Base-by-base conservation (phyloP, 1,140 invertebrate genomes). In the Ostrea edulis region DNA sequence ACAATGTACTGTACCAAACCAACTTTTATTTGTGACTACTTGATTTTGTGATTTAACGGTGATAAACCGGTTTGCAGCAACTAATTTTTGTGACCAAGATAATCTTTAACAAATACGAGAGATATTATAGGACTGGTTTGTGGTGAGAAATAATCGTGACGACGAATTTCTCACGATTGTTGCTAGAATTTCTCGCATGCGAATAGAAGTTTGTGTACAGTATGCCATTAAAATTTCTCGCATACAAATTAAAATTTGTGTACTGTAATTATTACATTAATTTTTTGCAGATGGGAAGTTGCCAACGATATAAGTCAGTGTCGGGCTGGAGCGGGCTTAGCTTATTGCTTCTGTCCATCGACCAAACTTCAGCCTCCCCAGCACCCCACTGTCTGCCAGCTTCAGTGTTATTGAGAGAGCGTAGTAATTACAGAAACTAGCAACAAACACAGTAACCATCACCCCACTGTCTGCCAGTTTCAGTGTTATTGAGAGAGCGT, bases 251-350 rank as follows among this genome's bases (percentile, higher is more conserved):
- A n/a, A 17, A 17, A 2, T 62, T 62, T 17, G 55, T 20, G 17
- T 58, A 17, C 12, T 12, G 17, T n/a, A 58, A 58, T 17, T 20
- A 20, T 62, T 62, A 17, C n/a, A 62, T 62, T n/a, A 2, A 17
- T 62, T 7, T 62, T 62, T 90, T 90, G 25, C 89, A 94, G 93
- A 20, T 95, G 95, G 95, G 91, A 90, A 68, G 83, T 90, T 11
- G 92, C 93, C 44, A 91, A 92, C n/a, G 90, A 91, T 51, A 95
- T 95, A 53, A 92, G 93, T 55, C 92, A 94, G 86, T 94, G 93
- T 84, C 88, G 93, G 81, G 93, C 93, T 0, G 93, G 93, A 52
- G 93, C 93, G 3, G 93, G 93, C 5, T 90, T 94, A 51, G 90
- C 92, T 17, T 92, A 84, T 81, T 92, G 92, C 84, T 86, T 90